phyloP scores from a whole-genome alignment of 2,113 vertebrate genomes.

The Rhagologus leucostigma region DNA sequence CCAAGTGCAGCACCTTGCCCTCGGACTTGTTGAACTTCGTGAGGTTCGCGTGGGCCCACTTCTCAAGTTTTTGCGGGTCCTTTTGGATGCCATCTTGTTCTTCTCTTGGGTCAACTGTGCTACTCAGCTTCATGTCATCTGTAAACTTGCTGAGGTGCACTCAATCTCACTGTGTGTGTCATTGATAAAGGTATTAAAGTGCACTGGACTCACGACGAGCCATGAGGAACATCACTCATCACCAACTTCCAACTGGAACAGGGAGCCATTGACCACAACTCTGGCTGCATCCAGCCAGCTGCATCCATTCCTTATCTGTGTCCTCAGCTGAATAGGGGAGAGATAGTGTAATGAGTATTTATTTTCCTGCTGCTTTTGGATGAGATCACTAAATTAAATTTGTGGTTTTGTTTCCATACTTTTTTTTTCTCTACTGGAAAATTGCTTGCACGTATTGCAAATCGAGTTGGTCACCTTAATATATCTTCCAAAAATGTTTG shows the following conservation, averaged over 20 bases:
- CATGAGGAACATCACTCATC: background rate
- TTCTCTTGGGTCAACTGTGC: background rate
- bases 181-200: background rate
- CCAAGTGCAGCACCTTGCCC: background rate
- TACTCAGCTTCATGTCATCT: background rate
- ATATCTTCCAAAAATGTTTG: background rate
- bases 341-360: background rate
- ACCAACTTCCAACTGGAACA: background rate
- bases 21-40: background rate
- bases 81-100: background rate
- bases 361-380: background rate
- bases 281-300: background rate
- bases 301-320: background rate
- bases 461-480: background rate
- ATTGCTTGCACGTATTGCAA: background rate
- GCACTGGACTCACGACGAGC: background rate
- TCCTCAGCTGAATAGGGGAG: background rate
- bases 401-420: background rate
- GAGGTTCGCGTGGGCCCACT: background rate
- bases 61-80: background rate
- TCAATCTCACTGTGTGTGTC: fast-evolving
- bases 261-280: background rate
- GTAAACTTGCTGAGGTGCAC: background rate
- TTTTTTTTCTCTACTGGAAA: background rate
- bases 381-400: background rate